A percentile compares a stretch with the other conserved stretches of the same genome.
Conservation (phyloP, 2,113 vertebrate genomes). For the Stegostoma tigrinum region DNA sequence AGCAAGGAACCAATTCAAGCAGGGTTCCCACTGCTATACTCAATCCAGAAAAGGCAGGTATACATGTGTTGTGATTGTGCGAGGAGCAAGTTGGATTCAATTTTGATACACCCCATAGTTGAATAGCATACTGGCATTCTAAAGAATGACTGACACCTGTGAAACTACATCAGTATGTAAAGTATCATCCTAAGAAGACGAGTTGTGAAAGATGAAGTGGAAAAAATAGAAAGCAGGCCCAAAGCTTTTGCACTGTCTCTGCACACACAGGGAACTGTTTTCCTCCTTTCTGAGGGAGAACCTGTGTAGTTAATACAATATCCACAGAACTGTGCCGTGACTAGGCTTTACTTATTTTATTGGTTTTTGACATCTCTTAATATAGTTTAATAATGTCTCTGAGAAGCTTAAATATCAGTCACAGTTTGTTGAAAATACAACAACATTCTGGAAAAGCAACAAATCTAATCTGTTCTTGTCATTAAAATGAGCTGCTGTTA, state of each 20-base stretch:
- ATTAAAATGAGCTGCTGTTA: neutral
- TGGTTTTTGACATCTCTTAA: conserved; percentile 14
- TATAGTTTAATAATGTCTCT: neutral
- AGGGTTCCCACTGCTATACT: neutral
- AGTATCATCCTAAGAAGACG: neutral
- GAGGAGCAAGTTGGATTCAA: neutral
- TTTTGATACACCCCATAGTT: neutral
- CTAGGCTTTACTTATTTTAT: conserved; percentile 3
- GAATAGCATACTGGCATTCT: neutral
- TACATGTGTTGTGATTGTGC: neutral
- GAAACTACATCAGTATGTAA: neutral
- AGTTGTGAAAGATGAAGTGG: neutral
- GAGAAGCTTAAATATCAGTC: neutral
- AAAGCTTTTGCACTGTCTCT: neutral
- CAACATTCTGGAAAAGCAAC: neutral
- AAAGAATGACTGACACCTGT: neutral
- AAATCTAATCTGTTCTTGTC: conserved; percentile 21
- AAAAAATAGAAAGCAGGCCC: neutral
- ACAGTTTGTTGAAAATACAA: neutral
- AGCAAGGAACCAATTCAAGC: neutral
- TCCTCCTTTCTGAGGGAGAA: neutral
- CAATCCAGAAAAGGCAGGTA: neutral
- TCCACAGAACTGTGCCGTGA: neutral
- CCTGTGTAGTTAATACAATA: neutral
- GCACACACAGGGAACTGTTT: neutral